Percentiles rank a stretch among this genome's conserved stretches.
These are phyloP conservation scores for Bombus pyrosoma DNA, from an alignment of 1,140 invertebrate species.

Conservation along the genomic window DNA sequence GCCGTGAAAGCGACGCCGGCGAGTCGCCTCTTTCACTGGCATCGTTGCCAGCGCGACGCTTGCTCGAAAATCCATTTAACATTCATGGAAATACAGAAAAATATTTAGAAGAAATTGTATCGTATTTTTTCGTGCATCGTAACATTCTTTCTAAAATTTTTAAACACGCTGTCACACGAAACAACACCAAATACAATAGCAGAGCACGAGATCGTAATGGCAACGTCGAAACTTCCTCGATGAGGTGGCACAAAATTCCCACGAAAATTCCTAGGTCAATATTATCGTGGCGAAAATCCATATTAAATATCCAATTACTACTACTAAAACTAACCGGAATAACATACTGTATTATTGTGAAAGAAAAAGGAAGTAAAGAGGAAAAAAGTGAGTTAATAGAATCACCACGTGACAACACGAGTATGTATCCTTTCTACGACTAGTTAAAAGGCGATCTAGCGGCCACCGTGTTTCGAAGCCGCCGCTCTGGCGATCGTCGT, in stretches of 20 bases:
- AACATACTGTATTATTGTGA: not conserved
- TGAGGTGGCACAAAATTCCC: constrained; percentile 48
- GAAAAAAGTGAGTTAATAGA: constrained; percentile 11
- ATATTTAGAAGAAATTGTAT: no score
- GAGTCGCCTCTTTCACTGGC: constrained; percentile 57
- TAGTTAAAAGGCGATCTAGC: not conserved
- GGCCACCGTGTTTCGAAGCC: constrained; percentile 20
- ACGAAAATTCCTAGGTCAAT: constrained; percentile 14
- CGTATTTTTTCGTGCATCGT: not conserved
- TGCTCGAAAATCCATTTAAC: not conserved
- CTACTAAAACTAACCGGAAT: not conserved
- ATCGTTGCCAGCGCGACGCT: constrained; percentile 51
- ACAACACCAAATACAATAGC: not conserved
- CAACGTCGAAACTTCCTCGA: constrained; percentile 44
- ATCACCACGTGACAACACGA: constrained; percentile 43
- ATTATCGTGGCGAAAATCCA: not conserved
- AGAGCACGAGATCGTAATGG: not conserved
- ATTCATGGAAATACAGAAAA: not conserved
- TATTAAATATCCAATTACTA: not conserved
- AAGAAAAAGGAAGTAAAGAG: not conserved
- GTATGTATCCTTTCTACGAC: not conserved
- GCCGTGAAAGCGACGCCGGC: constrained; percentile 61
- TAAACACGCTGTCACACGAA: not conserved
- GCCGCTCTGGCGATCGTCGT: constrained; percentile 13
- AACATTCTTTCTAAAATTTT: not conserved